A percentile compares a stretch with the other conserved stretches of the same genome.
phyloP scores from a whole-genome alignment of 2,888 invertebrate species.

The Agrochola lota region DNA sequence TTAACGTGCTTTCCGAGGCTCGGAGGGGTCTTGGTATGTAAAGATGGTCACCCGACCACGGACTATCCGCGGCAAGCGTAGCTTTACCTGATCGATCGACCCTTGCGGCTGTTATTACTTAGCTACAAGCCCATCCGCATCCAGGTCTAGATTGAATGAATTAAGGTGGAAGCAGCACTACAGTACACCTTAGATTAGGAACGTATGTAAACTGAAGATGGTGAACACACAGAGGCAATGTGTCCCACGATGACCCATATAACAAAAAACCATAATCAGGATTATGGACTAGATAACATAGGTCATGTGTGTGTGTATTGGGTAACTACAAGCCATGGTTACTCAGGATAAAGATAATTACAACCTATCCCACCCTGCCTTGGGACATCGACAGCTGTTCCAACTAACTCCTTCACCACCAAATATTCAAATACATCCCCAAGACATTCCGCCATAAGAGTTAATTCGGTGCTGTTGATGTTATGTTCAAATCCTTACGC shows the following conservation, averaged over 20 bases:
- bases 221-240: too few species aligned
- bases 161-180: not conserved
- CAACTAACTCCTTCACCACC: slow-evolving; percentile 4
- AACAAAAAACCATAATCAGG: not conserved
- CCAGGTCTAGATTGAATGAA: not conserved
- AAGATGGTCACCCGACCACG: too few species aligned
- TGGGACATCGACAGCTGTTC: slow-evolving; percentile 43
- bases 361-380: not conserved
- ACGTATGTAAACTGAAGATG: not conserved
- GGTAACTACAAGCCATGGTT: not conserved
- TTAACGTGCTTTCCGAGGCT: too few species aligned
- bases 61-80: too few species aligned
- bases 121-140: too few species aligned
- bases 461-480: slow-evolving; percentile 56
- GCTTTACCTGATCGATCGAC: too few species aligned
- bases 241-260: not conserved
- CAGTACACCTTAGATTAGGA: not conserved
- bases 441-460: slow-evolving; percentile 35
- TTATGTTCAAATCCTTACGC: slow-evolving; percentile 58
- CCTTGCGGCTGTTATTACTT: too few species aligned
- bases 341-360: not conserved
- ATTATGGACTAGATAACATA: not conserved
- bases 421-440: slow-evolving; percentile 39
- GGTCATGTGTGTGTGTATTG: not conserved
- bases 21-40: too few species aligned